Evolutionary conservation across 2,113 vertebrate species (phyloP).

Genomic region (Notiomystis cincta): DNA sequence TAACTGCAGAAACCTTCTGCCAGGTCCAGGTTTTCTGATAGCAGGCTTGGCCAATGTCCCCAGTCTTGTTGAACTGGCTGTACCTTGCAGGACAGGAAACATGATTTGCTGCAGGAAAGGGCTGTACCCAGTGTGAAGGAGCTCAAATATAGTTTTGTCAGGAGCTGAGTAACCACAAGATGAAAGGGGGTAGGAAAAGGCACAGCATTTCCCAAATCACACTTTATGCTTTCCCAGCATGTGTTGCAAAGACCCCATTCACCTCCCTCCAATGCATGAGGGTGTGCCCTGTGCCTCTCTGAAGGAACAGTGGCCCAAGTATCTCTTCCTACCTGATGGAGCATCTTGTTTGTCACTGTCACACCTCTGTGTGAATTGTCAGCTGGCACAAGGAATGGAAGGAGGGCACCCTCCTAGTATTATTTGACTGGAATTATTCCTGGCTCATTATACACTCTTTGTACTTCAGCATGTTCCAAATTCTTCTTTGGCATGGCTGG

Average conservation of each 20-base stretch:
- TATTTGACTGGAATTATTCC: not conserved
- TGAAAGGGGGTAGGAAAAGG: not conserved
- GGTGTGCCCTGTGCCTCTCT: not conserved
- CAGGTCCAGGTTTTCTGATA: not conserved
- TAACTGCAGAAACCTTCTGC: not conserved
- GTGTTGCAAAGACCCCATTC: not conserved
- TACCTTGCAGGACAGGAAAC: not conserved
- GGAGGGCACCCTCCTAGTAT: not conserved
- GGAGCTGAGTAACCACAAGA: not conserved
- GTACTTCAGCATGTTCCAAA: not conserved
- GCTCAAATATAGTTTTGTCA: not conserved
- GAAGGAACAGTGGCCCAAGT: not conserved
- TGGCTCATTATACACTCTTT: not conserved
- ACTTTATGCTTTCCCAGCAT: not conserved
- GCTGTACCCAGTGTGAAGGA: not conserved
- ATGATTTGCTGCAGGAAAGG: conserved; percentile 32
- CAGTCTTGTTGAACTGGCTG: not conserved
- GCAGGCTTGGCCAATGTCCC: not conserved
- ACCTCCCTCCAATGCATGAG: not conserved
- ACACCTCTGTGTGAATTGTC: not conserved
- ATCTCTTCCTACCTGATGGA: not conserved
- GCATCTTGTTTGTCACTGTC: not conserved
- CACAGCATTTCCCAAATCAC: not conserved
- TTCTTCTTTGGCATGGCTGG: not conserved
- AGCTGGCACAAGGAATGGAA: not conserved